A percentile compares a stretch with the other conserved stretches of the same genome.
These are phyloP conservation scores for Seira musarum DNA, from an alignment of 2,888 invertebrate genomes.

Conservation along the genomic window DNA sequence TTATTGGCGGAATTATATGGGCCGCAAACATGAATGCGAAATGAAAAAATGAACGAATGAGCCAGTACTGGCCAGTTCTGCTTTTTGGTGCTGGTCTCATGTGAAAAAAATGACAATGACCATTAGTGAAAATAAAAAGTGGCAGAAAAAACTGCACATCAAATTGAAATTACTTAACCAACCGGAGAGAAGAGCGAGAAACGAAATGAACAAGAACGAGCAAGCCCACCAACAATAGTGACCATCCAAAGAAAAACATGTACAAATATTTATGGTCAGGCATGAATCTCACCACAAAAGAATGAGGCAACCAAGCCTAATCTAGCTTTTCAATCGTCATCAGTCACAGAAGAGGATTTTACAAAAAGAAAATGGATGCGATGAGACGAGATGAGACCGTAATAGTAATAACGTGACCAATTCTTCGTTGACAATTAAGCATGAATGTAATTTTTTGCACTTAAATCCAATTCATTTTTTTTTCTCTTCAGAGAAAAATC, in stretches of 20 bases:
- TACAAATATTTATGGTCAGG: no score
- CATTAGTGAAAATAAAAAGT: constrained; percentile 24
- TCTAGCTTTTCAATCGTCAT: constrained; percentile 51
- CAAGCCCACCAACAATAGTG: no score
- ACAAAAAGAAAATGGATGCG: constrained; percentile 35
- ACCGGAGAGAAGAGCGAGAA: constrained; percentile 35
- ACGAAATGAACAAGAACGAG: no score
- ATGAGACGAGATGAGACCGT: constrained; percentile 38
- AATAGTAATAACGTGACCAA: constrained; percentile 43
- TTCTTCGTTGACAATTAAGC: constrained; percentile 32
- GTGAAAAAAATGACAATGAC: constrained; percentile 54
- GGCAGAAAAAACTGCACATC: constrained; percentile 54
- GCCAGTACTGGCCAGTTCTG: no score
- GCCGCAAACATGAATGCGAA: constrained; percentile 31
- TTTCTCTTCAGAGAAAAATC: constrained; percentile 12
- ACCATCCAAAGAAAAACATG: no score
- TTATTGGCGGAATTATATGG: constrained; percentile 36
- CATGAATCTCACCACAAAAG: constrained; percentile 47
- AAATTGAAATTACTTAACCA: constrained; percentile 59
- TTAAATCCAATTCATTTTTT: constrained; percentile 14
- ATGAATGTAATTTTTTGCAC: not conserved
- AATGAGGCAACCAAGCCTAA: constrained; percentile 33
- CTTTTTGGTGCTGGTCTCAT: constrained; percentile 25
- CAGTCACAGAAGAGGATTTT: constrained; percentile 34
- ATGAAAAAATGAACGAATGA: no score